These are phyloP conservation scores for Furcula furcula DNA, from an alignment of 2,888 invertebrate genomes.

Conservation along the genomic window DNA sequence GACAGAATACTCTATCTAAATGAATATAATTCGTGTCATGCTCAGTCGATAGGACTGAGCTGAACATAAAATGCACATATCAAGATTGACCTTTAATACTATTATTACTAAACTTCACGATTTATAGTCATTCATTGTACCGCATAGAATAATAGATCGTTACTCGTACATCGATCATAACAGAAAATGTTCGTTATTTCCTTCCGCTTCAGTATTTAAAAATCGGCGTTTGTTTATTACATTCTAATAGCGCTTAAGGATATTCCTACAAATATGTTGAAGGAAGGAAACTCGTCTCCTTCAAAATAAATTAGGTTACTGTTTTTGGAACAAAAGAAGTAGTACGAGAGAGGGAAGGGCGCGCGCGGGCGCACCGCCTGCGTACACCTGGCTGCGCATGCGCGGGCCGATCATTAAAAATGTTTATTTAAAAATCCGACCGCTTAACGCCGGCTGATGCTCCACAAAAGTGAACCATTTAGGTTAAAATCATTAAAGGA, in stretches of 20 bases:
- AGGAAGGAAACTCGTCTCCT: slow-evolving; percentile 26
- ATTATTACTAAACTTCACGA: too few relatives aligned
- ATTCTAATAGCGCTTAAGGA: not conserved
- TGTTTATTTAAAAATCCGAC: slow-evolving; percentile 82
- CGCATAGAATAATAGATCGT: too few relatives aligned
- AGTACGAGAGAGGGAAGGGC: slow-evolving; percentile 40
- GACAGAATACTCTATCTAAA: too few relatives aligned
- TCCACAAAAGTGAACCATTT: slow-evolving; percentile 49
- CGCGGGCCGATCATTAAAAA: slow-evolving; percentile 80
- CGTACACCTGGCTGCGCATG: slow-evolving; percentile 72
- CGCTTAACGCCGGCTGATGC: slow-evolving; percentile 65
- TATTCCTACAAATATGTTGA: not conserved
- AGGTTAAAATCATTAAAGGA: slow-evolving; percentile 14
- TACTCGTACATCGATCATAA: too few relatives aligned
- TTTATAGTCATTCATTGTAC: too few relatives aligned
- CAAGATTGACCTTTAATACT: too few relatives aligned
- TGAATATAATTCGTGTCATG: too few relatives aligned
- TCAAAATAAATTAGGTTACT: slow-evolving; percentile 66
- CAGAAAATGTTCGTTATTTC: too few relatives aligned
- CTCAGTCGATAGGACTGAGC: too few relatives aligned
- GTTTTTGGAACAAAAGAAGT: slow-evolving; percentile 76
- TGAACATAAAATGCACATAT: too few relatives aligned
- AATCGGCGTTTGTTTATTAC: not conserved
- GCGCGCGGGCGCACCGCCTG: slow-evolving; percentile 66
- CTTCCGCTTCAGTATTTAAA: not conserved